Evolutionary conservation across 1,140 invertebrate species (phyloP).

Genomic region (Brachionus rotundiformis): DNA sequence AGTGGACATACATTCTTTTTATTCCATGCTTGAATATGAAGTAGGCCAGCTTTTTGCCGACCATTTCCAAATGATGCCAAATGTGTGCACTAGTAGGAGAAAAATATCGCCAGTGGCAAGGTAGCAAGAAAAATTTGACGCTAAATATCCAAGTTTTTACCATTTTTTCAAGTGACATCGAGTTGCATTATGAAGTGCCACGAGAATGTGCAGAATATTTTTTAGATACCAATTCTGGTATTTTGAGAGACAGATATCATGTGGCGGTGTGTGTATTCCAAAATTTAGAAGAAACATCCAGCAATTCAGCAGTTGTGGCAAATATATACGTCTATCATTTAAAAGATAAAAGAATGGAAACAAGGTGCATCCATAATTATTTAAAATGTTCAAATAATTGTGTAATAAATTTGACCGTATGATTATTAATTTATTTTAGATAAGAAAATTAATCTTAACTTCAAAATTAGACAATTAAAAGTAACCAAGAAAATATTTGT

Average conservation of each 20-base stretch:
- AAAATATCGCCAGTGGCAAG: background rate
- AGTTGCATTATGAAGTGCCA: background rate
- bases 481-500: constrained; percentile 25
- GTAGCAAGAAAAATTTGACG: background rate
- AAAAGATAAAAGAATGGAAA: constrained; percentile 40
- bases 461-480: background rate
- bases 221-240: background rate
- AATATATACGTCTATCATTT: constrained; percentile 37
- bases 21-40: background rate
- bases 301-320: background rate
- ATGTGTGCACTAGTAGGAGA: background rate
- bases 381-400: constrained; percentile 2
- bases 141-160: background rate
- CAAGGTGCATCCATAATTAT: constrained; percentile 33
- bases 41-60: background rate
- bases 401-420: constrained; percentile 22
- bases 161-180: background rate
- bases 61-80: background rate
- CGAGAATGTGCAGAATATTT: background rate
- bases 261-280: background rate
- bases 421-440: background rate
- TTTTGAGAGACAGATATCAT: background rate
- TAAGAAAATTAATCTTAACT: background rate
- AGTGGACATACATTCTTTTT: constrained; percentile 1
- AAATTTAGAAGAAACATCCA: background rate